phyloP scores from a whole-genome alignment of 2,888 invertebrate genomes.

The Leptinotarsa tumamoca region DNA sequence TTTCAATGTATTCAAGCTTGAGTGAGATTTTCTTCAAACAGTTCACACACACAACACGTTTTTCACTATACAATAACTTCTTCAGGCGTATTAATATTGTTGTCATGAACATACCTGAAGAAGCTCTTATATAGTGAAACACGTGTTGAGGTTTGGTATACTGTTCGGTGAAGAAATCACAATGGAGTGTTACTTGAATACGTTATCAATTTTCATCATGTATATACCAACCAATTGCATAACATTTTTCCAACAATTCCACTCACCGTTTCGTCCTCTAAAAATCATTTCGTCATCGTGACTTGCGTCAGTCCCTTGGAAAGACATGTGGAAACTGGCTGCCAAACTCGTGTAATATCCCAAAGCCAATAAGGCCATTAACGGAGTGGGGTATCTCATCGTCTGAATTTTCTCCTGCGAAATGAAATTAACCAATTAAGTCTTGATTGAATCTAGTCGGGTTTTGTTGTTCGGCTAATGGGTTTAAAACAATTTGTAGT shows the following conservation, averaged over 20 bases:
- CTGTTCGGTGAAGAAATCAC: too few species aligned
- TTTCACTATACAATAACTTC: too few species aligned
- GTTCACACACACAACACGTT: too few species aligned
- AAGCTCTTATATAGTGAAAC: too few species aligned
- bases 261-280: conserved; percentile 28
- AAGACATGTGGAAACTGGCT: conserved; percentile 17
- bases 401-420: conserved; percentile 20
- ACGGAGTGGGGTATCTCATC: conserved; percentile 28
- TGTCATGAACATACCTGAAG: too few species aligned
- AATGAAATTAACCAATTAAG: conserved; percentile 3
- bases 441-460: conserved; percentile 1
- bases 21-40: too few species aligned
- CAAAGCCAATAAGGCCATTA: conserved; percentile 29
- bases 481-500: not conserved
- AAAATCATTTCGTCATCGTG: conserved; percentile 25
- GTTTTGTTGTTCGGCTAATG: not conserved
- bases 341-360: conserved; percentile 34
- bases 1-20: too few species aligned
- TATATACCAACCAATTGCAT: too few species aligned
- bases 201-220: too few species aligned
- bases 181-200: too few species aligned
- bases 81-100: too few species aligned
- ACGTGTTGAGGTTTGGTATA: too few species aligned
- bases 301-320: conserved; percentile 23
- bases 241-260: not conserved